phyloP scores from a whole-genome alignment of 1,140 invertebrate species.

The Sycophaga agraensis region DNA sequence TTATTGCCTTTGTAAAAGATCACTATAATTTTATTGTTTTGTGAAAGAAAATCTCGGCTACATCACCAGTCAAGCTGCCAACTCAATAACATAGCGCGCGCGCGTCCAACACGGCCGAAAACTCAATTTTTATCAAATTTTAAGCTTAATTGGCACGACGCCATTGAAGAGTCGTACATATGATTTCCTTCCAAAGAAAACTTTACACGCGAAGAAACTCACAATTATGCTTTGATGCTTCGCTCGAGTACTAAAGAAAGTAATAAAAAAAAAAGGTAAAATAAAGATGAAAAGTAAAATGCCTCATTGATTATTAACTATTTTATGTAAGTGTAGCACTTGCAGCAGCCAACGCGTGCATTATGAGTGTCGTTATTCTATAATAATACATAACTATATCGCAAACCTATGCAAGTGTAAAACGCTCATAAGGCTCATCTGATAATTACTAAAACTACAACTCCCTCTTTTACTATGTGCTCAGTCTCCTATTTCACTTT shows the following conservation, averaged over 20 bases:
- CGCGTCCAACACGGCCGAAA: neutral
- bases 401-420: conserved; percentile 33
- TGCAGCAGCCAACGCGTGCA: conserved; percentile 25
- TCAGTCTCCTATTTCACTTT: conserved; percentile 20
- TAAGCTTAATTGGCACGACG: neutral
- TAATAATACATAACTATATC: conserved; percentile 9
- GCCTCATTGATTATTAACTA: conserved; percentile 19
- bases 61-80: neutral
- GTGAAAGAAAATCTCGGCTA: neutral
- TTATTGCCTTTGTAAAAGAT: conserved; percentile 16
- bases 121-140: neutral
- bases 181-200: neutral
- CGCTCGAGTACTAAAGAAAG: conserved; percentile 12
- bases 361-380: conserved; percentile 19
- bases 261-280: conserved; percentile 10
- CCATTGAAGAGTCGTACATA: neutral
- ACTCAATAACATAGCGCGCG: neutral
- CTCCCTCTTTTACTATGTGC: conserved; percentile 35
- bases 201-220: conserved; percentile 8
- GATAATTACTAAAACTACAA: conserved; percentile 49
- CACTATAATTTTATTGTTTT: conserved; percentile 12
- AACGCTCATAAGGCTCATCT: conserved; percentile 49
- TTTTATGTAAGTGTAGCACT: neutral
- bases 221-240: conserved; percentile 30
- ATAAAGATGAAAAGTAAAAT: conserved; percentile 4